Conservation (phyloP, 2,888 invertebrate species). For the Microplitis deprimator region DNA sequence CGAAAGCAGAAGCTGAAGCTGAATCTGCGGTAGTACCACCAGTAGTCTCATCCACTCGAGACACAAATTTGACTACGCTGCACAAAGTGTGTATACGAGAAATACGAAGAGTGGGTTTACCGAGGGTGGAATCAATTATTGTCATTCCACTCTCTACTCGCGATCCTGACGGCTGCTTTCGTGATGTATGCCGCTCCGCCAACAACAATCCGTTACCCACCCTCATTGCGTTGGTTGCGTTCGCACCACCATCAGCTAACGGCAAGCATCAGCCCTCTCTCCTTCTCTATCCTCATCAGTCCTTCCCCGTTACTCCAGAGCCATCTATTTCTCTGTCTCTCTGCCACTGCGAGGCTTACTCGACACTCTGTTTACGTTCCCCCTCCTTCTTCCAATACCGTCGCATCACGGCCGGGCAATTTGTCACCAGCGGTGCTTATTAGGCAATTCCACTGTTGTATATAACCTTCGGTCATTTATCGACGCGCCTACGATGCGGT, state of each 20-base stretch:
- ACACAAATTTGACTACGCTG: constrained; percentile 24
- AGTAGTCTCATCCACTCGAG: neutral
- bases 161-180: constrained; percentile 65
- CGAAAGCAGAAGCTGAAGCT: neutral
- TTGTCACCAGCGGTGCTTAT: constrained; percentile 70
- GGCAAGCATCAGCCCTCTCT: constrained; percentile 37
- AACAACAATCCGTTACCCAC: constrained; percentile 66
- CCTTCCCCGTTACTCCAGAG: constrained; percentile 30
- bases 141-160: constrained; percentile 64
- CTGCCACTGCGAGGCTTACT: constrained; percentile 61
- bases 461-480: constrained; percentile 63
- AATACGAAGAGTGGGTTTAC: constrained; percentile 29
- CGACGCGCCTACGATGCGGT: constrained; percentile 64
- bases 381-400: constrained; percentile 60
- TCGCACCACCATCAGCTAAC: constrained; percentile 44
- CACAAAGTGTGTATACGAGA: constrained; percentile 5
- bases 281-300: constrained; percentile 46
- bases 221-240: constrained; percentile 28
- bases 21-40: neutral
- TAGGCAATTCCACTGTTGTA: constrained; percentile 66
- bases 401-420: constrained; percentile 67
- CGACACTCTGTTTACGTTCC: constrained; percentile 6
- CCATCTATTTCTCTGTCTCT: constrained; percentile 44
- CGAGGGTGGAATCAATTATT: constrained; percentile 67
- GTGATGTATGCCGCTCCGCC: constrained; percentile 61